phyloP scores from a whole-genome alignment of 1,140 invertebrate genomes.

The Cotesia typhae region DNA sequence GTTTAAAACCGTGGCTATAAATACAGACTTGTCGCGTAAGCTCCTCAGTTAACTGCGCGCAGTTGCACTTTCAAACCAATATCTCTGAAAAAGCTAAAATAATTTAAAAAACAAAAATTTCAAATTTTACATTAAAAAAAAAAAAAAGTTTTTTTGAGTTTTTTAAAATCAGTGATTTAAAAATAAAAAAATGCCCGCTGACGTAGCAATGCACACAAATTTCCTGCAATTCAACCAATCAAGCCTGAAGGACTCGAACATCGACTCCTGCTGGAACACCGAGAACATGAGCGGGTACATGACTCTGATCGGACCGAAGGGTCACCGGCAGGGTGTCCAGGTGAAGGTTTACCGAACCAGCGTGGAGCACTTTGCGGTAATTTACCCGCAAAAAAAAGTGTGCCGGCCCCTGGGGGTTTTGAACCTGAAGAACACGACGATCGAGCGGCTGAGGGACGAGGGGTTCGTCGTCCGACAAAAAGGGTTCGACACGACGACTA shows the following conservation, averaged over 20 bases:
- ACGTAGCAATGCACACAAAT: conserved; percentile 61
- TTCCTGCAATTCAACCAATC: conserved; percentile 55
- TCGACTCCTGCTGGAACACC: conserved; percentile 67
- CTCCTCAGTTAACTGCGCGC: conserved; percentile 11
- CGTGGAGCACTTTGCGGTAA: conserved; percentile 74
- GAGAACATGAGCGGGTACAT: conserved; percentile 73
- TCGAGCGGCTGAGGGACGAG: conserved; percentile 65
- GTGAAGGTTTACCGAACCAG: conserved; percentile 74
- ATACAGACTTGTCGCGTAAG: not conserved
- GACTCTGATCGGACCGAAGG: conserved; percentile 69
- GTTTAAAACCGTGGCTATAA: conserved; percentile 5
- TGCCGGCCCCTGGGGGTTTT: conserved; percentile 71
- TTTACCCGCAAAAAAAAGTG: conserved; percentile 73
- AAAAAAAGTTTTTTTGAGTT: not conserved
- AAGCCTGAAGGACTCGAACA: conserved; percentile 50
- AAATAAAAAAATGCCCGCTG: conserved; percentile 58
- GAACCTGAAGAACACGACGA: conserved; percentile 70
- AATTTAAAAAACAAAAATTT: not conserved
- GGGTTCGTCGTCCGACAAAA: conserved; percentile 71
- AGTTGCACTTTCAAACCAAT: not conserved
- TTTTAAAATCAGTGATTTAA: not conserved
- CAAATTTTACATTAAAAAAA: not conserved
- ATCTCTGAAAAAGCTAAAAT: not conserved
- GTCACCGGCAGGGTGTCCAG: conserved; percentile 70
- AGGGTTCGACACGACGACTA: conserved; percentile 69